These are phyloP conservation scores for Caenorhabditis wallacei DNA, from an alignment of 2,888 invertebrate genomes.

Conservation along the genomic window DNA sequence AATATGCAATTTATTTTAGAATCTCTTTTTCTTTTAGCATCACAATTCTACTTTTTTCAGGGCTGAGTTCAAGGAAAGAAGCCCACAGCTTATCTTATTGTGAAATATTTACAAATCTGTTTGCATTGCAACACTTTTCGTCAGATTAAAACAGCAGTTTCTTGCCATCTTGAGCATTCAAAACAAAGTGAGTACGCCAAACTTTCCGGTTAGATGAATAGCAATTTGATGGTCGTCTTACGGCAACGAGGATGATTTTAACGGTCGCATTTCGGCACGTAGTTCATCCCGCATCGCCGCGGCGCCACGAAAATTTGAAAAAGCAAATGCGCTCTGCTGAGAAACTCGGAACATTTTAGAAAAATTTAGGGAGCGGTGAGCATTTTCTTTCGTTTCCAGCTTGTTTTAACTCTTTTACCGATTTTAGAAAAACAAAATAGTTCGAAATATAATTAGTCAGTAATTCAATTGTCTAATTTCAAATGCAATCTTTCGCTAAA, in stretches of 20 bases:
- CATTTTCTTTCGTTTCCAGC: conserved; percentile 24
- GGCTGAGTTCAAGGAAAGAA: too few species aligned
- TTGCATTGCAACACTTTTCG: conserved; percentile 38
- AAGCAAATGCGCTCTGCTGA: conserved; percentile 51
- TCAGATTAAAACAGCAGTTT: conserved; percentile 14
- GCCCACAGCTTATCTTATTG: neutral
- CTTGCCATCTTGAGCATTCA: neutral
- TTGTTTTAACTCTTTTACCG: too few species aligned
- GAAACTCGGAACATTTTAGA: conserved; percentile 20
- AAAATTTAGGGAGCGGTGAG: conserved; percentile 28
- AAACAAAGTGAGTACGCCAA: neutral
- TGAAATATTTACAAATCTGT: conserved; percentile 2
- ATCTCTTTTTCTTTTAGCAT: too few species aligned
- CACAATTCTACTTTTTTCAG: too few species aligned
- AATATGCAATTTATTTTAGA: too few species aligned
- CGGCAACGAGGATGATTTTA: too few species aligned
- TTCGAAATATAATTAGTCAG: neutral
- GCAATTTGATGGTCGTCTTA: neutral
- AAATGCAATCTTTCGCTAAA: too few species aligned
- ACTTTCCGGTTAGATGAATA: conserved; percentile 29
- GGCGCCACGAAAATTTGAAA: conserved; percentile 1
- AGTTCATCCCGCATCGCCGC: neutral
- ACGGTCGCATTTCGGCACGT: too few species aligned
- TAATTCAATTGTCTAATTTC: neutral
- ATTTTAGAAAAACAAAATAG: neutral